Evolutionary conservation across 2,113 vertebrate genomes (phyloP), one percentile per base, ranked within the genome.

Genomic region (Cnemophilus loriae): DNA sequence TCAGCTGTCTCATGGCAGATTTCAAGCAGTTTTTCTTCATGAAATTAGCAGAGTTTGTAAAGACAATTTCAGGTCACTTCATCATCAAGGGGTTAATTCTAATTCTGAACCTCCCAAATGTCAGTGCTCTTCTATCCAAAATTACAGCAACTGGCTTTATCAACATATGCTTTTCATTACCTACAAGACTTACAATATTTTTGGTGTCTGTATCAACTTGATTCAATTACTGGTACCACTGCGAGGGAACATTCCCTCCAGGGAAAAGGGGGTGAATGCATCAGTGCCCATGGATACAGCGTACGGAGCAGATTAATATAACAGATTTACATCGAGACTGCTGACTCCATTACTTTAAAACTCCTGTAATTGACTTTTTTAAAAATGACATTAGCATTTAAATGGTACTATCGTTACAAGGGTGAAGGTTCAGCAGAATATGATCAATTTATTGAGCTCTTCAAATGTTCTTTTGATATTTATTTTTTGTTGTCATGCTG

Each of bases 351-450:
- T 97, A 98, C 98, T 98, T 98, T 97, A 97, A 98, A 98, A 98
- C 97, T 97, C 97, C 97, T 91, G 95, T 98, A 98, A 98, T 98
- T 98, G 98, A 98, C 98, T 98, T 98, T 98, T 98, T 97, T 90
- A 98, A 98, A 98, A 98, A 98, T 97, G 97, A 98, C 98, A 99
- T 99, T 99, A 99, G 98, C 98, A 99, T 98, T 99, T 99, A 98
- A 98, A 99, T 99, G 98, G 98, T 97, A 96, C 98, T 97, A 77
- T 95, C 96, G 97, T 98, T 98, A 98, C 83, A 94, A 98, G 97
- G 98, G 96, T 93, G 96, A 98, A 87, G 97, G 98, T 98, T 98
- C 98, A 98, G 95, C 81, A 83, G 92, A 96, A 98, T 92, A 96
- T 97, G 98, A 98, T 98, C 98, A 97, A 98, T 98, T 97, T 98